Conservation (phyloP, 2,113 vertebrate genomes). For the Caranx ignobilis region DNA sequence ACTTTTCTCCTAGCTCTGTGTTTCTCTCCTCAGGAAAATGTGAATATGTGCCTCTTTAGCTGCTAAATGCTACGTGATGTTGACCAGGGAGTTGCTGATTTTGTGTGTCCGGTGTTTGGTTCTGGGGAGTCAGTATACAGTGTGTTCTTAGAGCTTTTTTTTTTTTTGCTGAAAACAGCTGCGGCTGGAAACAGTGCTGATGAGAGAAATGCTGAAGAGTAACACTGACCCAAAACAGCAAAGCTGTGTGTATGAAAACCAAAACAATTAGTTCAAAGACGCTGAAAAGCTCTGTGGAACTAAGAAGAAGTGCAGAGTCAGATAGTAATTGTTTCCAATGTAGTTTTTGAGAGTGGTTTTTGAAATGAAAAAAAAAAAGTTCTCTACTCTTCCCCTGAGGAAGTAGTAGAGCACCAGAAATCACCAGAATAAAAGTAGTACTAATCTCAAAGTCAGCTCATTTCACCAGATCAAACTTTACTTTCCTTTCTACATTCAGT, state of each 20-base stretch:
- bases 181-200: neutral
- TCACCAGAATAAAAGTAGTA: neutral
- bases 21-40: neutral
- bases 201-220: neutral
- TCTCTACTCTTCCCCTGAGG: neutral
- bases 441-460: neutral
- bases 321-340: neutral
- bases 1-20: neutral
- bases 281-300: neutral
- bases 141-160: neutral
- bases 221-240: neutral
- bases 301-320: neutral
- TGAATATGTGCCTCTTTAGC: neutral
- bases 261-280: neutral
- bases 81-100: neutral
- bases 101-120: neutral
- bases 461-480: constrained; percentile 11
- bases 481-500: neutral
- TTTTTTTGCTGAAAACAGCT: neutral
- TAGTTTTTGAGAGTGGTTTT: neutral
- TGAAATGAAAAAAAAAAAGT: neutral
- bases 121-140: neutral
- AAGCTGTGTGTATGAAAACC: neutral
- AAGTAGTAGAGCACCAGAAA: constrained; percentile 8
- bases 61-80: neutral